phyloP scores from a whole-genome alignment of 2,797 vertebrate species.

The Leucoraja ocellata region DNA sequence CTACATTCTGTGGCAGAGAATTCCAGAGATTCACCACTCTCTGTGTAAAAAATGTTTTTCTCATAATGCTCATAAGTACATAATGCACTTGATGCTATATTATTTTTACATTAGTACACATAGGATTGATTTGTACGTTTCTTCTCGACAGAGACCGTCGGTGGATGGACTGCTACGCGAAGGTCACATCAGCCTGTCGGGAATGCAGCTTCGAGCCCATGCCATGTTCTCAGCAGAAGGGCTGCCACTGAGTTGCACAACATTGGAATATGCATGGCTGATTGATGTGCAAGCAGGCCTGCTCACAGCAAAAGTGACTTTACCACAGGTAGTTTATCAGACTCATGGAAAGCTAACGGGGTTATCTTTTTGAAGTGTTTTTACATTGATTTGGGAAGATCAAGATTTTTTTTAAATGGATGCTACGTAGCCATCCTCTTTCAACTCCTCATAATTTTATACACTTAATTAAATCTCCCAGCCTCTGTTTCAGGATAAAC shows the following conservation, averaged over 20 bases:
- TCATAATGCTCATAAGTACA: not conserved
- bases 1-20: too few relatives aligned
- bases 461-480: too few relatives aligned
- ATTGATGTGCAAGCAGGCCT: conserved; percentile 89
- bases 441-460: too few relatives aligned
- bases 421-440: too few relatives aligned
- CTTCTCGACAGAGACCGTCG: conserved; percentile 69
- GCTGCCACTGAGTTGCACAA: conserved; percentile 77
- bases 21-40: too few relatives aligned
- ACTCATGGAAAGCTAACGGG: not conserved
- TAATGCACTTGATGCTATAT: not conserved
- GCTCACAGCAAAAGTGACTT: conserved; percentile 81
- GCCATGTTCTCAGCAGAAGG: conserved; percentile 96
- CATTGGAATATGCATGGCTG: conserved; percentile 91
- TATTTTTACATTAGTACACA: not conserved
- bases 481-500: too few relatives aligned
- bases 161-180: conserved; percentile 82
- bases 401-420: too few relatives aligned
- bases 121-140: not conserved
- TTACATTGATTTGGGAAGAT: not conserved
- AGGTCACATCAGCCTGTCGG: conserved; percentile 85
- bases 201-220: conserved; percentile 89
- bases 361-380: not conserved
- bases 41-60: too few relatives aligned
- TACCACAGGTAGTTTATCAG: conserved; percentile 74